Evolutionary conservation across 2,797 vertebrate species (phyloP).

Genomic region (Knipowitschia caucasica): DNA sequence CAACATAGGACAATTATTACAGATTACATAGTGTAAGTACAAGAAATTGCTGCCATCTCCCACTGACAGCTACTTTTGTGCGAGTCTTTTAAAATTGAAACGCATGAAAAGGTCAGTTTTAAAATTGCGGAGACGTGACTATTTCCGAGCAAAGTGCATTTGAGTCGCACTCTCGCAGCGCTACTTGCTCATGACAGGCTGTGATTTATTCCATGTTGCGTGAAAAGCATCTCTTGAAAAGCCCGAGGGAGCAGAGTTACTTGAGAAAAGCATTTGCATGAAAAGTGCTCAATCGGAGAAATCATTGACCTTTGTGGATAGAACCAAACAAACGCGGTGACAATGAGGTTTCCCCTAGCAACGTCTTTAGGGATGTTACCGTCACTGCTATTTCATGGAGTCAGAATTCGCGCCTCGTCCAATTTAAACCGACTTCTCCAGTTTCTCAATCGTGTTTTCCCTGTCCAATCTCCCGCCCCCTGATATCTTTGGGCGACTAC

Average conservation of each 20-base stretch:
- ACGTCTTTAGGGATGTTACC: too few relatives aligned
- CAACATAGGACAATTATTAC: neutral
- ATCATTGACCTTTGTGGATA: slow-evolving; percentile 52
- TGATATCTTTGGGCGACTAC: too few relatives aligned
- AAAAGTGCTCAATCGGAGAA: slow-evolving; percentile 48
- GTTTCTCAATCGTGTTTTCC: too few relatives aligned
- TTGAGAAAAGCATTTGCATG: slow-evolving; percentile 38
- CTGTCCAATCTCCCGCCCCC: too few relatives aligned
- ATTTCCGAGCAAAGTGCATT: slow-evolving; percentile 7
- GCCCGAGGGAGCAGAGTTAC: neutral
- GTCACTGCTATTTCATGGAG: too few relatives aligned
- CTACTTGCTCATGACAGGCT: slow-evolving; percentile 10
- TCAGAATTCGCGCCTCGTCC: too few relatives aligned
- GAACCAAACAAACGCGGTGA: slow-evolving; percentile 47
- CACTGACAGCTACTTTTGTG: slow-evolving; percentile 2
- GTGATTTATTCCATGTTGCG: slow-evolving; percentile 16
- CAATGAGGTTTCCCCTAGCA: slow-evolving; percentile 47
- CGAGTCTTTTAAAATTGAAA: neutral
- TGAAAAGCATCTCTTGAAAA: slow-evolving; percentile 5
- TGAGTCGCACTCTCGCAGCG: slow-evolving; percentile 4
- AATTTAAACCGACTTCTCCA: too few relatives aligned
- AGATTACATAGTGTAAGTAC: neutral
- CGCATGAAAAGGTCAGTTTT: slow-evolving; percentile 4
- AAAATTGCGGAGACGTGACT: neutral
- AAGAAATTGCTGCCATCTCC: neutral